Conservation (phyloP, 2,888 invertebrate species). For the Netelia fuscicornis region DNA sequence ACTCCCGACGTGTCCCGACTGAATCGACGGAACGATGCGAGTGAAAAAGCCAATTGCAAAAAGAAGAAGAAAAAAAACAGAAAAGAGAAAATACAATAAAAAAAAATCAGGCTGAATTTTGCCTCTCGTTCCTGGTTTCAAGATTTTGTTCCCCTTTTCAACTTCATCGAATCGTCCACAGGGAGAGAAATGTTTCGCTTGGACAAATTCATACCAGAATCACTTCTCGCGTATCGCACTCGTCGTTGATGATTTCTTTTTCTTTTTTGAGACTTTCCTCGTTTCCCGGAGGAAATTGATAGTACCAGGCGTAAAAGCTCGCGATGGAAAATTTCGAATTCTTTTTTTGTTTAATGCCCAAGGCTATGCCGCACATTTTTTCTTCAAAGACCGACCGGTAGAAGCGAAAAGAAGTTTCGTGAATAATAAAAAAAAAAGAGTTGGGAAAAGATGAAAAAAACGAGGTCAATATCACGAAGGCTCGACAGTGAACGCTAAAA, state of each 20-base stretch:
- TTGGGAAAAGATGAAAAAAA: slow-evolving; percentile 28
- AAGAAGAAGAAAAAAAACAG: slow-evolving; percentile 15
- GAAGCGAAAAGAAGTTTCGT: slow-evolving; percentile 13
- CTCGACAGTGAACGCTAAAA: slow-evolving; percentile 53
- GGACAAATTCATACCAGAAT: slow-evolving; percentile 36
- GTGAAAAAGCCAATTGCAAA: slow-evolving; percentile 47
- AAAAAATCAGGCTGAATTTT: not conserved
- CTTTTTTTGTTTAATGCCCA: slow-evolving; percentile 1
- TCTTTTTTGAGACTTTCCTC: not conserved
- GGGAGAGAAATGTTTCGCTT: slow-evolving; percentile 37
- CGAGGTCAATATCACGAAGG: slow-evolving; percentile 59
- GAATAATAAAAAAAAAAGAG: not conserved
- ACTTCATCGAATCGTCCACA: slow-evolving; percentile 36
- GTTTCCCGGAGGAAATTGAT: slow-evolving; percentile 6
- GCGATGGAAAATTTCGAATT: not conserved
- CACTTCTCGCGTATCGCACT: not conserved
- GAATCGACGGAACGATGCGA: slow-evolving; percentile 31
- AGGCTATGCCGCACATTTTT: slow-evolving; percentile 35
- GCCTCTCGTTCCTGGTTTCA: not conserved
- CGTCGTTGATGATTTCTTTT: not conserved
- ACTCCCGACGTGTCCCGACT: slow-evolving; percentile 30
- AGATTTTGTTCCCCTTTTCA: slow-evolving; percentile 25
- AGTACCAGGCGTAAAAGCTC: not conserved
- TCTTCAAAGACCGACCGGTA: not conserved
- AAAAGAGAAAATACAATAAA: not conserved